A percentile compares a stretch with the other conserved stretches of the same genome.
phyloP scores from a whole-genome alignment of 2,797 vertebrate genomes.

The Heteromormyrus szaboi region DNA sequence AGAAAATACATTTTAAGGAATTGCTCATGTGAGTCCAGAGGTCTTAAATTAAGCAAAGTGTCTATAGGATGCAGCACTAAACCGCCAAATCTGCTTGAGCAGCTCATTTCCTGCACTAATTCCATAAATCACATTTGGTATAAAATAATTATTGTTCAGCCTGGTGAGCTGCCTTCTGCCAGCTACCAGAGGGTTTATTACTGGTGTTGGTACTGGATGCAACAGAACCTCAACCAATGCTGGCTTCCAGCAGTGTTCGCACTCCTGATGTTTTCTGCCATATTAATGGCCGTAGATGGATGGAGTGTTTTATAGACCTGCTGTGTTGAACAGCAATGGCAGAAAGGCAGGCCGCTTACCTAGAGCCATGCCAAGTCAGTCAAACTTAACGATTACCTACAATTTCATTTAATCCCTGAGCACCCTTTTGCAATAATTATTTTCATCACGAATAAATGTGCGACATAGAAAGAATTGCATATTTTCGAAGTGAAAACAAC shows the following conservation, averaged over 20 bases:
- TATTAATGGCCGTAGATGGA: not conserved
- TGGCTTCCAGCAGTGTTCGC: not conserved
- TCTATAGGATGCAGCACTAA: conserved; percentile 13
- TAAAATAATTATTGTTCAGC: conserved; percentile 60
- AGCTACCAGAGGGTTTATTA: conserved; percentile 53
- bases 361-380: not conserved
- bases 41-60: not conserved
- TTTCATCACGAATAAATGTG: not conserved
- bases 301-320: not conserved
- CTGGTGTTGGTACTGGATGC: conserved; percentile 8
- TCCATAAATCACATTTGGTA: conserved; percentile 55
- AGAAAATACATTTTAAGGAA: not conserved
- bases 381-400: not conserved
- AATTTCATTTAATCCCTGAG: not conserved
- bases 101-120: conserved; percentile 69
- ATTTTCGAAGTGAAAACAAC: not conserved
- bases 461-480: not conserved
- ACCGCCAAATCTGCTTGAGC: conserved; percentile 29
- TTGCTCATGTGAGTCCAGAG: not conserved
- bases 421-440: not conserved
- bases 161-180: conserved; percentile 32
- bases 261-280: not conserved
- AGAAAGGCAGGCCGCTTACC: not conserved
- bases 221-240: not conserved
- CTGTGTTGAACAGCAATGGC: not conserved